These are phyloP conservation scores for Drosophila setifemur DNA, from an alignment of 1,140 invertebrate genomes.

Conservation along the genomic window DNA sequence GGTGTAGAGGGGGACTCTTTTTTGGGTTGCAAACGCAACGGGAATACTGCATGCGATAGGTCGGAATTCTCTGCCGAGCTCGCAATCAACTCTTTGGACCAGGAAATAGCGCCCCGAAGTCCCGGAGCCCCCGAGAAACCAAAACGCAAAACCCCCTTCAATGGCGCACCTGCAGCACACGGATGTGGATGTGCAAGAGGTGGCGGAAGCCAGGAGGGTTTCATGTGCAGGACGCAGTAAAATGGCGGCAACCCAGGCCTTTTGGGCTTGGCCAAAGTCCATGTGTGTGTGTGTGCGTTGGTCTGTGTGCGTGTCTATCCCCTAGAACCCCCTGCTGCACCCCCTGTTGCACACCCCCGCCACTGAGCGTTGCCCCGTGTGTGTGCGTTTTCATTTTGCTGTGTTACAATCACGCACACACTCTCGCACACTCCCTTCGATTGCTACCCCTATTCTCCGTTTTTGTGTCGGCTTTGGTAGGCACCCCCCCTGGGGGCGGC, in stretches of 20 bases:
- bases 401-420: background rate
- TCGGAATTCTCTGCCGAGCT: conserved; percentile 67
- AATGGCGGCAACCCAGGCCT: conserved; percentile 68
- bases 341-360: background rate
- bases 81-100: conserved; percentile 63
- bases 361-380: conserved; percentile 1
- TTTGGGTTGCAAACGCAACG: conserved; percentile 63
- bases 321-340: background rate
- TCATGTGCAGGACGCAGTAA: conserved; percentile 61
- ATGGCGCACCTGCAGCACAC: conserved; percentile 68
- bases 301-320: conserved; percentile 40
- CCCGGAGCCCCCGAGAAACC: too few relatives aligned
- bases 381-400: conserved; percentile 32
- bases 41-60: conserved; percentile 78
- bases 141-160: too few relatives aligned
- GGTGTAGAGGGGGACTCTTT: conserved; percentile 16
- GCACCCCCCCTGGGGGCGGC: conserved; percentile 3
- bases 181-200: conserved; percentile 53
- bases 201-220: conserved; percentile 20
- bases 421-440: background rate
- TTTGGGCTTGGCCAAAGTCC: conserved; percentile 47
- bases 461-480: conserved; percentile 31
- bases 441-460: background rate
- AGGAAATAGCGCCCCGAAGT: background rate
- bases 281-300: conserved; percentile 9